Evolutionary conservation across 2,113 vertebrate species (phyloP), one percentile per base, ranked within the genome.

Genomic region (Pygoscelis adeliae): DNA sequence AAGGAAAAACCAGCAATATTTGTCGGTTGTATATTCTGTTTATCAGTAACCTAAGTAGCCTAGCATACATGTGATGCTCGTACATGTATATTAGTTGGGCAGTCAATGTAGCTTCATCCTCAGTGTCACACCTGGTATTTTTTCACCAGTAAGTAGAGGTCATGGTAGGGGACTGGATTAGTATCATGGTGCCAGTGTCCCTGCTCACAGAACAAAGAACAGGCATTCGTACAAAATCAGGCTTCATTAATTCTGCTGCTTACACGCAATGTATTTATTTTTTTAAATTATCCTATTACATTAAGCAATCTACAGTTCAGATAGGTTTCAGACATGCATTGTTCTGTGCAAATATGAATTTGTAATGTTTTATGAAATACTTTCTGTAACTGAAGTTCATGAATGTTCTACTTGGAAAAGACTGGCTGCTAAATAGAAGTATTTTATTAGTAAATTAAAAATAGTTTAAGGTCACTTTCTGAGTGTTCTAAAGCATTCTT

Each of bases 371-470:
- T 29, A 23, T n/a, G 16, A 77, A 92, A 80, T 86, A 56, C 19
- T 11, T 71, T 80, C 52, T 82, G 18, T 66, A 67, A 58, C 40
- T 59, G 21, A 80, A 90, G 71, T 77, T 83, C 32, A 27, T 66
- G 8, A 70, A 85, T 49, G 17, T 66, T 83, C 49, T 77, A 9
- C n/a, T 90, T 80, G 53, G 42, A 84, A 79, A 84, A 85, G 47
- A 77, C 42, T 65, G n/a, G 16, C 42, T 93, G 10, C 23, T 87
- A 80, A 88, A 83, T 58, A 14, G 3, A 81, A 78, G 26, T 74
- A 62, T 86, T 86, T 88, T 66, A 77, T 77, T 86, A 66, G 11
- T 73, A 94, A 94, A 80, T 86, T 49, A 17, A 89, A 87, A 93
- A 66, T 90, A 88, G 59, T 83, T 95, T 36, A 86, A 87, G 58